Evolutionary conservation across 2,113 vertebrate genomes (phyloP), one percentile per base, ranked within the genome.

Genomic region (Peromyscus maniculatus): DNA sequence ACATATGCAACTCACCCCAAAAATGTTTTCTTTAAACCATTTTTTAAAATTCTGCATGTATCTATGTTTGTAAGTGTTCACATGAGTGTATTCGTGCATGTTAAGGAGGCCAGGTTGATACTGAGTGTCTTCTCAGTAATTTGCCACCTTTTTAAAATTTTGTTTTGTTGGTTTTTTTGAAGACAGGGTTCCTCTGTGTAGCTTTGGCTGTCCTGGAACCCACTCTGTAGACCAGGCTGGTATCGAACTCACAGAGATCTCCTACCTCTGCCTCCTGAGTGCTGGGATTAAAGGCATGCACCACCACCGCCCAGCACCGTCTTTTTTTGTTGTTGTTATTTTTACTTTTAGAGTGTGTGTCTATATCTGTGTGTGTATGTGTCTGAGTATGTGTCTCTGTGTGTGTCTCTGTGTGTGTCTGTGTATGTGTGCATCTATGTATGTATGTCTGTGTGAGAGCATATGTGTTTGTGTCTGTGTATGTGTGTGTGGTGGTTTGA

Each of bases 361-460:
- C 11, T 28, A 24, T 49, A 0, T 46, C 28, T 52, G 15, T 80
- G 49, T 80, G 52, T 57, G 33, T 31, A 5, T 46, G 24, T 33
- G 33, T 5, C 7, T 80, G 15, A n/a, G 52, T 31, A 12, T 49
- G 24, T 33, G 31, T 5, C 7, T 52, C 16, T 43, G 1, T 80
- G 31, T 39, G 2, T n/a, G 0, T 74, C 0, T 79, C 7, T 57
- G 7, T 57, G 2, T 57, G 33, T 22, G 0, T 26, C 4, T 74
- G 72, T 39, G 8, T 21, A 17, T 75, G 28, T 55, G 6, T 52
- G 5, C 52, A 26, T 17, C 12, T 33, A 13, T 39, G n/a, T 3
- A 26, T 66, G 8, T 26, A 66, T 74, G n/a, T 21, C 15, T 39
- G n/a, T 22, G 7, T 74, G 72, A 22, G 72, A 39, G 13, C 69